phyloP scores from a whole-genome alignment of 2,113 vertebrate genomes.

The Ameiurus melas region DNA sequence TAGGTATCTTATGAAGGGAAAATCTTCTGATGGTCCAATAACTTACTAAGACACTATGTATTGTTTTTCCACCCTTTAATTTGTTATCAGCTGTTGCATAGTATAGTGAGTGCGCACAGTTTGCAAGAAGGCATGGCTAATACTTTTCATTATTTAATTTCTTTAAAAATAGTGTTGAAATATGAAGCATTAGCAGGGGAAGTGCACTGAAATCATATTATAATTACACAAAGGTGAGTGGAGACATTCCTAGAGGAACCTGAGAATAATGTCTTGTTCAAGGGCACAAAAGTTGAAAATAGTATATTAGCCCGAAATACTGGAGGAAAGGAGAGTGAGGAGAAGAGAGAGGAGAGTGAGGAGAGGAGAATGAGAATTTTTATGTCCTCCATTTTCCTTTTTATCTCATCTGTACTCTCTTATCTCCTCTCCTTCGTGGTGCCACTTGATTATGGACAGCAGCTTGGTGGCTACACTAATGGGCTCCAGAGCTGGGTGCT shows the following conservation, averaged over 20 bases:
- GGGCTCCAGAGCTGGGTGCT: conserved; percentile 50
- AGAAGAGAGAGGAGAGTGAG: not conserved
- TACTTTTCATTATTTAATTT: not conserved
- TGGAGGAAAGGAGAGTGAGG: not conserved
- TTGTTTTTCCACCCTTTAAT: not conserved
- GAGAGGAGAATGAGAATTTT: conserved; percentile 3
- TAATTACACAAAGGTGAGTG: not conserved
- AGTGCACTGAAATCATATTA: not conserved
- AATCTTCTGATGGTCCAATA: not conserved
- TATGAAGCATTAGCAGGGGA: not conserved
- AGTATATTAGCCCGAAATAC: not conserved
- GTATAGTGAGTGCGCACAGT: not conserved
- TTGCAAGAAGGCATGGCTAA: not conserved
- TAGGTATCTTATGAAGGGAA: not conserved
- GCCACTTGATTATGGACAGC: conserved; percentile 46
- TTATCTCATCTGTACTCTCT: conserved; percentile 24
- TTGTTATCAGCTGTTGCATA: not conserved
- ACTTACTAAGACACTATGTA: not conserved
- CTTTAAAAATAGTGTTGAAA: not conserved
- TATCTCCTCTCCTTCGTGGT: conserved; percentile 31
- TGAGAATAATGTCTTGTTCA: not conserved
- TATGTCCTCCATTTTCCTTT: conserved; percentile 19
- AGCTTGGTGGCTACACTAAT: conserved; percentile 44
- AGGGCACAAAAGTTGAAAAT: not conserved
- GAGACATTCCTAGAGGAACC: not conserved